A percentile compares a stretch with the other conserved stretches of the same genome.
phyloP scores from a whole-genome alignment of 2,888 invertebrate species.

The Pimpla rufipes region DNA sequence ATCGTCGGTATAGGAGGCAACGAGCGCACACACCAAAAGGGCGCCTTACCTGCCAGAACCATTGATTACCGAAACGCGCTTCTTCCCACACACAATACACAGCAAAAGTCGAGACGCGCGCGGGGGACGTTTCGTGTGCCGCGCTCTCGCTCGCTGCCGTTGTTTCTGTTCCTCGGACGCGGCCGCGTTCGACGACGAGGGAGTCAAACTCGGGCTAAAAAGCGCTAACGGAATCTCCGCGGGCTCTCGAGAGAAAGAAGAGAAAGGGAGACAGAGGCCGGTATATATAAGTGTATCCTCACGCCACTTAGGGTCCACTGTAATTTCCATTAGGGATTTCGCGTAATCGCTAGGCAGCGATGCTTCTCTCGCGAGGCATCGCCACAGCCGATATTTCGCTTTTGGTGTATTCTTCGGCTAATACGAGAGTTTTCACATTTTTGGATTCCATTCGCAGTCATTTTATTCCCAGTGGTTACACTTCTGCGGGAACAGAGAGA shows the following conservation, averaged over 20 bases:
- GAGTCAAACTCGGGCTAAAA: constrained; percentile 74
- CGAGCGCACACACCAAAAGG: constrained; percentile 77
- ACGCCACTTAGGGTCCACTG: constrained; percentile 83
- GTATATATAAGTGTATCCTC: constrained; percentile 77
- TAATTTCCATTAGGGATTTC: constrained; percentile 83
- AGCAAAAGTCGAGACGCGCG: constrained; percentile 48
- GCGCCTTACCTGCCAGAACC: constrained; percentile 84
- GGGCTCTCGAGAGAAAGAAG: constrained; percentile 51
- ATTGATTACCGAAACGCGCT: constrained; percentile 84
- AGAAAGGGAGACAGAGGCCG: constrained; percentile 33
- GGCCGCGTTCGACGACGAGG: constrained; percentile 31
- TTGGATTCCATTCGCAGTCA: constrained; percentile 42
- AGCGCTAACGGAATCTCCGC: constrained; percentile 79
- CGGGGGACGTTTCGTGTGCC: constrained; percentile 20
- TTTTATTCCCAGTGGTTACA: constrained; percentile 20
- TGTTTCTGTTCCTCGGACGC: constrained; percentile 19
- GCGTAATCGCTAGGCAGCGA: constrained; percentile 74
- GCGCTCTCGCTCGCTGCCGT: constrained; percentile 3
- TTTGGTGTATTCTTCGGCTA: constrained; percentile 21
- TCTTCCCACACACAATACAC: constrained; percentile 82
- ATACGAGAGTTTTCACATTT: constrained; percentile 49
- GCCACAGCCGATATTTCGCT: constrained; percentile 44
- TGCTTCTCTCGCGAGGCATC: constrained; percentile 32
- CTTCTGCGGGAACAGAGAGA: neutral
- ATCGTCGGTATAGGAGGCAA: constrained; percentile 42